Conservation (phyloP, 1,140 invertebrate species). For the Trachymyrmex septentrionalis region DNA sequence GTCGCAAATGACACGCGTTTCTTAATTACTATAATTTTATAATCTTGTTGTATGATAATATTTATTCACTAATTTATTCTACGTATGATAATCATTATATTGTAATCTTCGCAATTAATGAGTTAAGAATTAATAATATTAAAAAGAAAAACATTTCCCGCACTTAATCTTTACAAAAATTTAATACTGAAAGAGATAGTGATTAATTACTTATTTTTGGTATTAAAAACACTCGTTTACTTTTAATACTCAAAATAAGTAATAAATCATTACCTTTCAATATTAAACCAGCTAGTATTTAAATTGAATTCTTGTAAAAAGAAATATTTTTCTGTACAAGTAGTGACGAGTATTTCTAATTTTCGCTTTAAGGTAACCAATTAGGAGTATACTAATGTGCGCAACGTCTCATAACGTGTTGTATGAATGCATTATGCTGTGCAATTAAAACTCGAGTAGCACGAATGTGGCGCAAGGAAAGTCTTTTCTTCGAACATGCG, state of each 20-base stretch:
- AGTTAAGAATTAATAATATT: neutral
- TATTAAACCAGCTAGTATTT: too few relatives aligned
- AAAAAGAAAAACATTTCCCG: neutral
- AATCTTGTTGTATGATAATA: neutral
- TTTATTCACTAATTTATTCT: neutral
- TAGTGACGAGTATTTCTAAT: slow-evolving; percentile 45
- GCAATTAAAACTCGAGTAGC: slow-evolving; percentile 49
- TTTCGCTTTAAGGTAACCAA: slow-evolving; percentile 49
- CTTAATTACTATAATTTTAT: neutral
- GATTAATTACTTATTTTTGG: too few relatives aligned
- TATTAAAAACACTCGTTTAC: too few relatives aligned
- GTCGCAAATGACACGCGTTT: neutral
- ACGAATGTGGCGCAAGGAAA: slow-evolving; percentile 9
- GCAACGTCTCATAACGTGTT: slow-evolving; percentile 35
- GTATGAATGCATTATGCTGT: slow-evolving; percentile 52
- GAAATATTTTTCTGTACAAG: neutral
- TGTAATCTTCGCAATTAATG: slow-evolving; percentile 19
- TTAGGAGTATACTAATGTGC: slow-evolving; percentile 53
- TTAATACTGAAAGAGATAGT: too few relatives aligned
- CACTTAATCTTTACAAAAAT: neutral
- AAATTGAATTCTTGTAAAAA: too few relatives aligned
- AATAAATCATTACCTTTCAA: too few relatives aligned
- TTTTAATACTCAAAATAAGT: too few relatives aligned
- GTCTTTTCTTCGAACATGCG: neutral
- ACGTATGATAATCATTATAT: neutral